A percentile compares a stretch with the other conserved stretches of the same genome.
Evolutionary conservation across 1,140 invertebrate species (phyloP).

Genomic region (Drosophila pseudoobscura): DNA sequence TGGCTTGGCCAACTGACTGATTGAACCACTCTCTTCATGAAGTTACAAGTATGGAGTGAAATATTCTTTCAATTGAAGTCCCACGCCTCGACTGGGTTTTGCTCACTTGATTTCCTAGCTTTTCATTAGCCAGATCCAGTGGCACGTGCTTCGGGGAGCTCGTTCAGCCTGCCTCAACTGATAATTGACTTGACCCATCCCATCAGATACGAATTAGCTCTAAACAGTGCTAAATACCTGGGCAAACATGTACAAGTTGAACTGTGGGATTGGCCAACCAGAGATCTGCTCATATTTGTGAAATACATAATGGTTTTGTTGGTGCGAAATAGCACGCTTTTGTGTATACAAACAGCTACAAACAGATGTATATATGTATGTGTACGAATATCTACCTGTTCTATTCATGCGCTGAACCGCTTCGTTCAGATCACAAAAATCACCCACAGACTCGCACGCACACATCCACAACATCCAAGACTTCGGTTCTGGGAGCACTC

Average conservation of each 20-base stretch:
- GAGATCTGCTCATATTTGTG: neutral
- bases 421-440: too few relatives aligned
- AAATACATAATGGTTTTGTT: neutral
- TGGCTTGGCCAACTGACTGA: conserved; percentile 57
- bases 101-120: conserved; percentile 29
- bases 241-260: conserved; percentile 19
- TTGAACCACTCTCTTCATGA: conserved; percentile 43
- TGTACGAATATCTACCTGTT: too few relatives aligned
- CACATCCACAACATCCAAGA: too few relatives aligned
- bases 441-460: too few relatives aligned
- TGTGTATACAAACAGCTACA: too few relatives aligned
- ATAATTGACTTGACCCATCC: conserved; percentile 46
- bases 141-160: conserved; percentile 47
- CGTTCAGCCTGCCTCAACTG: conserved; percentile 11
- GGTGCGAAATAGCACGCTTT: too few relatives aligned
- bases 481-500: too few relatives aligned
- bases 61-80: conserved; percentile 27
- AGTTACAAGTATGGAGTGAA: conserved; percentile 5
- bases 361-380: too few relatives aligned
- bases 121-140: neutral
- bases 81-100: neutral
- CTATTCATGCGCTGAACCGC: too few relatives aligned
- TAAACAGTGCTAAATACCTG: conserved; percentile 49
- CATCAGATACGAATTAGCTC: conserved; percentile 19
- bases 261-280: conserved; percentile 8